A percentile compares a stretch with the other conserved stretches of the same genome.
Evolutionary conservation across 2,888 invertebrate species (phyloP).

Genomic region (Acanthopleura granulata): DNA sequence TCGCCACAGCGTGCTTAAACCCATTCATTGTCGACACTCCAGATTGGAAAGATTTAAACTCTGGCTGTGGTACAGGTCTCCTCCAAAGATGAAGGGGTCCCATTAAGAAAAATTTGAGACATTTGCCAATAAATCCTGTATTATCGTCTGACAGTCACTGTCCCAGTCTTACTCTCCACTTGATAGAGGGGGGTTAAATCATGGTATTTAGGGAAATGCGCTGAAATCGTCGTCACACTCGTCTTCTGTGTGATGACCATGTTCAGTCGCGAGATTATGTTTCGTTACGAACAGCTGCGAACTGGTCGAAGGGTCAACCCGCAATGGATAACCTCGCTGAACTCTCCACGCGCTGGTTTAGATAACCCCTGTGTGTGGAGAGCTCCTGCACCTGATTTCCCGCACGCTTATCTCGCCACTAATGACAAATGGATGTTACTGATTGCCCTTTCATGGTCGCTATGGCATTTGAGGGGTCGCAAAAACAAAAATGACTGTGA

Average conservation of each 20-base stretch:
- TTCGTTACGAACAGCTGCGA: neutral
- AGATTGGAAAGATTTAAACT: too few species aligned
- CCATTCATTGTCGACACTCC: too few species aligned
- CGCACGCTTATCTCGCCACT: neutral
- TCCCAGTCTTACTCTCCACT: neutral
- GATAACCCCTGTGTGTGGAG: conserved; percentile 2
- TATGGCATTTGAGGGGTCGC: neutral
- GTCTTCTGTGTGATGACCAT: neutral
- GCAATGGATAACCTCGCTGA: neutral
- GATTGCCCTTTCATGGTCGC: neutral
- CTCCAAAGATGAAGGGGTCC: too few species aligned
- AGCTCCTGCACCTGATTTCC: neutral
- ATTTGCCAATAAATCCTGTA: too few species aligned
- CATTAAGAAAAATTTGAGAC: too few species aligned
- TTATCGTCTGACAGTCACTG: neutral
- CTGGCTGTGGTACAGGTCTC: too few species aligned
- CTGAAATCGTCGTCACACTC: neutral
- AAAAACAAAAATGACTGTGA: neutral
- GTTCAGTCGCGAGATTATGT: neutral
- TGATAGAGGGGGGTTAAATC: conserved; percentile 17
- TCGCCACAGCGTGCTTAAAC: too few species aligned
- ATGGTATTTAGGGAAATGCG: neutral
- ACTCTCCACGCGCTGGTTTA: neutral
- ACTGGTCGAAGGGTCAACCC: conserved; percentile 13
- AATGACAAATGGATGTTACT: neutral